Evolutionary conservation across 2,113 vertebrate genomes (phyloP).

Genomic region (Lichenostomus cassidix): DNA sequence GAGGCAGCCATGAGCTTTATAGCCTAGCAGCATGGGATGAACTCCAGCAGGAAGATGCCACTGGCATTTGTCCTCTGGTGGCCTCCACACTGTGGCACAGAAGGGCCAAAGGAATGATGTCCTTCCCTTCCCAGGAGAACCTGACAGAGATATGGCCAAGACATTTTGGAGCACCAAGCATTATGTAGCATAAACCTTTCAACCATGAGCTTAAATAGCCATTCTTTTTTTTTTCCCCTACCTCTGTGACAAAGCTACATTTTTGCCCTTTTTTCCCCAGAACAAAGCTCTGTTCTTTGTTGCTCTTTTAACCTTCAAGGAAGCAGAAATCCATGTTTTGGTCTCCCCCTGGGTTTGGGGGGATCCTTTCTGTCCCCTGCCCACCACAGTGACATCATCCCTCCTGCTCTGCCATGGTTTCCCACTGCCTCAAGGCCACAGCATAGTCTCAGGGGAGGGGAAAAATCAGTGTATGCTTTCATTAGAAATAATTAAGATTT

Average conservation of each 20-base stretch:
- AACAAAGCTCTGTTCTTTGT: neutral
- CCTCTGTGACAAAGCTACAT: neutral
- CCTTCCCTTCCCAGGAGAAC: neutral
- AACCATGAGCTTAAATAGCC: neutral
- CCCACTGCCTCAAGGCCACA: neutral
- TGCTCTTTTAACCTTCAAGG: neutral
- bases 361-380: neutral
- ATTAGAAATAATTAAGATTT: neutral
- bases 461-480: neutral
- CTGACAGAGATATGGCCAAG: fast-evolving
- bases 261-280: neutral
- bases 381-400: neutral
- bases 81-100: neutral
- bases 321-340: neutral
- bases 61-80: neutral
- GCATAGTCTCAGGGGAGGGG: fast-evolving
- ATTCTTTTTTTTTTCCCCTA: neutral
- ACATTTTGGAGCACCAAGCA: neutral
- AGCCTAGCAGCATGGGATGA: fast-evolving
- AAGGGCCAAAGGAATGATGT: neutral
- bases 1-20: neutral
- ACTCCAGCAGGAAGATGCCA: neutral
- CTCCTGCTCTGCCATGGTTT: neutral
- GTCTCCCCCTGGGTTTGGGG: neutral
- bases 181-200: neutral